phyloP scores from a whole-genome alignment of 2,113 vertebrate species.

The Tragelaphus imberbis region DNA sequence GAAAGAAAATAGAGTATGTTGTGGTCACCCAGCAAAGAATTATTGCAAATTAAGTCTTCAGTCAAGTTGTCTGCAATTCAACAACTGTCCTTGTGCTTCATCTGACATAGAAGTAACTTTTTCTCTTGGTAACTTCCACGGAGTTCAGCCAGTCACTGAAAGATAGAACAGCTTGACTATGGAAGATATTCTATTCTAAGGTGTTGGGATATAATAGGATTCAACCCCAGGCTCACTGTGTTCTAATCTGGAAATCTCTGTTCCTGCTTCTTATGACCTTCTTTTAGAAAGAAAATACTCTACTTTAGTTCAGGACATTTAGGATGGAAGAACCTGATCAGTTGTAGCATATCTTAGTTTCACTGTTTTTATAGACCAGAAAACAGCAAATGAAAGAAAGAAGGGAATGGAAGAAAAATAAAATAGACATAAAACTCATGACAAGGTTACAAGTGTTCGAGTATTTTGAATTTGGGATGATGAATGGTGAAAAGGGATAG shows the following conservation, averaged over 20 bases:
- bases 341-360: conserved; percentile 4
- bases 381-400: not conserved
- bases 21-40: not conserved
- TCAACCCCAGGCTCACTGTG: conserved; percentile 12
- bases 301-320: not conserved
- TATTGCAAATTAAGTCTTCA: not conserved
- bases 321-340: not conserved
- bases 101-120: not conserved
- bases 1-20: not conserved
- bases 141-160: not conserved
- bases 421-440: not conserved
- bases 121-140: not conserved
- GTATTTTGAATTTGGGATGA: not conserved
- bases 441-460: not conserved
- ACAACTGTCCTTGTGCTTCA: not conserved
- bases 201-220: conserved; percentile 1
- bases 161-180: not conserved
- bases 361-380: not conserved
- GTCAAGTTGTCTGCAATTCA: not conserved
- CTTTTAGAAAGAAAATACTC: not conserved
- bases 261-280: conserved; percentile 7
- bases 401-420: not conserved
- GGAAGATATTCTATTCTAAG: conserved; percentile 32
- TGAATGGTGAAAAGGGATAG: not conserved
- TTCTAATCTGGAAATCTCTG: conserved; percentile 37